A percentile compares a stretch with the other conserved stretches of the same genome.
Conservation (phyloP, 2,888 invertebrate species). For the Poecilobothrus nobilitatus region DNA sequence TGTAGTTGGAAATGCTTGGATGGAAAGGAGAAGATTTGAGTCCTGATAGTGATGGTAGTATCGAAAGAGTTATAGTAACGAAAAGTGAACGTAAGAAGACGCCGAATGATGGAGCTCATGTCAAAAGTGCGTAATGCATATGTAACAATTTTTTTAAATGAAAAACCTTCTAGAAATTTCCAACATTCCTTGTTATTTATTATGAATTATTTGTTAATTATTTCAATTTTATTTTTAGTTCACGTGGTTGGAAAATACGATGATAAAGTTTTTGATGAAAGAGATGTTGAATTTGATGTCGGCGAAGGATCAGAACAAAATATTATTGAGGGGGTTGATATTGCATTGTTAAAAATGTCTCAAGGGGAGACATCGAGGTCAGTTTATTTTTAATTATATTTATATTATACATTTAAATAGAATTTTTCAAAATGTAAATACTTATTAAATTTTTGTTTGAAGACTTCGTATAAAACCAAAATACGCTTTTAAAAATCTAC, state of each 20-base stretch:
- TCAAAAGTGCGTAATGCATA: constrained; percentile 66
- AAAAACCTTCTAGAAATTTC: too few species aligned
- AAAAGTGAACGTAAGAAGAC: constrained; percentile 61
- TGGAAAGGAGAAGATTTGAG: constrained; percentile 88
- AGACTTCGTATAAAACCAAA: constrained; percentile 62
- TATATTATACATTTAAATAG: neutral
- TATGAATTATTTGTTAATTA: neutral
- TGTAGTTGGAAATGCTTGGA: constrained; percentile 73
- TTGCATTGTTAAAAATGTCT: constrained; percentile 70
- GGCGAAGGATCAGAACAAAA: constrained; percentile 76
- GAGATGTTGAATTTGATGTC: constrained; percentile 70
- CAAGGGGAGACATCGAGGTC: constrained; percentile 64
- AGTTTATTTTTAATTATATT: neutral
- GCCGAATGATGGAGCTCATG: constrained; percentile 75
- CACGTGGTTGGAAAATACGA: constrained; percentile 33
- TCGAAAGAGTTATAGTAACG: constrained; percentile 61
- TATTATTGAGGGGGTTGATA: constrained; percentile 74
- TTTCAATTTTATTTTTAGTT: constrained; percentile 24
- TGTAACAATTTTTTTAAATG: neutral
- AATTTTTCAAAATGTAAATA: too few species aligned
- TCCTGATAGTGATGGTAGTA: constrained; percentile 72
- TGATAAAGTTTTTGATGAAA: constrained; percentile 52
- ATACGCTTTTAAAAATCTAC: constrained; percentile 69
- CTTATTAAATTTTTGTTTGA: constrained; percentile 8
- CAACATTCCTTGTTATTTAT: too few species aligned